Evolutionary conservation across 2,797 vertebrate species (phyloP).

Genomic region (Argyrosomus regius): DNA sequence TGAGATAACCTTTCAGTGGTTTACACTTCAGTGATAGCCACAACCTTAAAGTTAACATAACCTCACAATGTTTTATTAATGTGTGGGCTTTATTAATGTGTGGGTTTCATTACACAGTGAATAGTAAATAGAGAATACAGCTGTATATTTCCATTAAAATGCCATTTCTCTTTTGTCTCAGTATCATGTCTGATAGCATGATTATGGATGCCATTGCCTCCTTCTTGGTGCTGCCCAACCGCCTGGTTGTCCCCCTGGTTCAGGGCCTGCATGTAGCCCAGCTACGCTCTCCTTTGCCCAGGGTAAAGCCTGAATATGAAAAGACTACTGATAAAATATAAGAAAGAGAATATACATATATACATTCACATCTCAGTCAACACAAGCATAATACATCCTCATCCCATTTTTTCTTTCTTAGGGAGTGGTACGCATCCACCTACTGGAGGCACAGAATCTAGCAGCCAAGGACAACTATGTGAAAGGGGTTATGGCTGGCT

Average conservation of each 20-base stretch:
- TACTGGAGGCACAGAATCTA: conserved; percentile 89
- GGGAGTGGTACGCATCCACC: conserved; percentile 93
- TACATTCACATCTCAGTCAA: not conserved
- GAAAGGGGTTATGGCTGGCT: conserved; percentile 91
- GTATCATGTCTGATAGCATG: conserved; percentile 93
- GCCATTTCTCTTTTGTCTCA: conserved; percentile 59
- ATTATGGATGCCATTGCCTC: conserved; percentile 96
- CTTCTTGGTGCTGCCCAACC: conserved; percentile 94
- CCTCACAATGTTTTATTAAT: not conserved
- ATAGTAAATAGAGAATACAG: not conserved
- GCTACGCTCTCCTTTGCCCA: conserved; percentile 91
- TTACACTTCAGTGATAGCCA: conserved; percentile 10
- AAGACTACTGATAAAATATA: not conserved
- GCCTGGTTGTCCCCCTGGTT: conserved; percentile 91
- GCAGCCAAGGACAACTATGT: conserved; percentile 91
- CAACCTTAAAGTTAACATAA: not conserved
- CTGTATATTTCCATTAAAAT: conserved; percentile 7
- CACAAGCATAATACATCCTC: not conserved
- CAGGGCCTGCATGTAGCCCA: conserved; percentile 90
- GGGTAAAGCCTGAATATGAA: conserved; percentile 82
- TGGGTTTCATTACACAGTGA: not conserved
- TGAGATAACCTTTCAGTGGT: not conserved
- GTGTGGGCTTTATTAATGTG: not conserved
- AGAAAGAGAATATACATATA: not conserved
- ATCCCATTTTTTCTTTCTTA: conserved; percentile 52